phyloP scores from a whole-genome alignment of 2,113 vertebrate genomes.

The Saccopteryx leptura region DNA sequence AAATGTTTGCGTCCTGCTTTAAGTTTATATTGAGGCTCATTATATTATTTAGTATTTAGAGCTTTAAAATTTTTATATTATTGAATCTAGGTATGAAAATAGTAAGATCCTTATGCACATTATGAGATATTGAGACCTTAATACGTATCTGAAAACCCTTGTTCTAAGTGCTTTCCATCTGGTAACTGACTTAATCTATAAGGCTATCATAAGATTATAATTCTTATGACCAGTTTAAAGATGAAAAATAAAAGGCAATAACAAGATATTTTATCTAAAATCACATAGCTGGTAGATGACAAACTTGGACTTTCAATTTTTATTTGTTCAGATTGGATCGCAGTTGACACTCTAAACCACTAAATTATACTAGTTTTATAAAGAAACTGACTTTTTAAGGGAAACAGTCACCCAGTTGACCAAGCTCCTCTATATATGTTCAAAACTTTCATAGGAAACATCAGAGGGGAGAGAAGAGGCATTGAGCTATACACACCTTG shows the following conservation, averaged over 20 bases:
- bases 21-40: background rate
- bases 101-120: background rate
- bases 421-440: background rate
- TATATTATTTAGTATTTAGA: background rate
- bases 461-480: background rate
- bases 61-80: background rate
- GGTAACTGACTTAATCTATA: background rate
- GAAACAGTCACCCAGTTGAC: background rate
- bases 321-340: background rate
- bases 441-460: background rate
- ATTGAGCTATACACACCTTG: background rate
- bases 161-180: background rate
- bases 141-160: background rate
- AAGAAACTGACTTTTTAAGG: background rate
- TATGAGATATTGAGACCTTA: background rate
- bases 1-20: background rate
- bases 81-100: slow-evolving; percentile 1
- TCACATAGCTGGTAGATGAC: background rate
- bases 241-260: background rate
- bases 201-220: background rate
- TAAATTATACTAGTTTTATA: background rate
- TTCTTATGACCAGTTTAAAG: background rate
- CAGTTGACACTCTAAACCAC: background rate
- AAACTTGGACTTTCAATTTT: background rate
- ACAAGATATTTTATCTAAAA: background rate